Conservation (phyloP, 2,797 vertebrate genomes). For the Mormyrops attenuatus region DNA sequence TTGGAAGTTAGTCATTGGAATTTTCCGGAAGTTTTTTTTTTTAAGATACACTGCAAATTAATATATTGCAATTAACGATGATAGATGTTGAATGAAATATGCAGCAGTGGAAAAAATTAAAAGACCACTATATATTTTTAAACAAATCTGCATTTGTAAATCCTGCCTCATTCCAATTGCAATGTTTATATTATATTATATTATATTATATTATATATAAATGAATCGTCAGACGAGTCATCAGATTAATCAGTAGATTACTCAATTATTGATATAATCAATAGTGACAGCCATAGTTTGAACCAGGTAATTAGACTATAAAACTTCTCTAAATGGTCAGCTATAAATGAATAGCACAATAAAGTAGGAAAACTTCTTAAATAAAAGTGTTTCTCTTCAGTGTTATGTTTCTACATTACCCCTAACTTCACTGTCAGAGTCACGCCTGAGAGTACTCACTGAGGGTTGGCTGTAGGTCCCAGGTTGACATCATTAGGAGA, state of each 20-base stretch:
- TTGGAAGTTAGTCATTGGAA: not conserved
- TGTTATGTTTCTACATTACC: not conserved
- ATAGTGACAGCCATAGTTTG: not conserved
- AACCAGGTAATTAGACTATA: not conserved
- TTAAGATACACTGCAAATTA: not conserved
- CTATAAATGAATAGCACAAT: not conserved
- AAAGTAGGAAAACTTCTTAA: not conserved
- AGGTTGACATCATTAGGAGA: slow-evolving; percentile 80
- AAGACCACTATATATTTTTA: not conserved
- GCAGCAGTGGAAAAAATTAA: not conserved
- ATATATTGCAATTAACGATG: not conserved
- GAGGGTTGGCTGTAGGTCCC: slow-evolving; percentile 90
- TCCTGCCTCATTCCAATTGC: not conserved
- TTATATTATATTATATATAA: not conserved
- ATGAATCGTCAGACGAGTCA: not conserved
- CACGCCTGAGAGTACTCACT: slow-evolving; percentile 70
- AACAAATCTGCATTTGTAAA: not conserved
- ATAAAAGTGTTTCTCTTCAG: not conserved
- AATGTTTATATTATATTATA: not conserved
- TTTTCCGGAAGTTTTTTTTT: not conserved
- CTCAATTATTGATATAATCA: not conserved
- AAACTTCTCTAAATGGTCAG: not conserved
- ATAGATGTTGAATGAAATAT: not conserved
- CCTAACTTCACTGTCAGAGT: not conserved
- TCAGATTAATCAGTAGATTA: not conserved